Conservation (phyloP, 35 echinoderm and acorn worm genomes). For the Chiridota heheva region DNA sequence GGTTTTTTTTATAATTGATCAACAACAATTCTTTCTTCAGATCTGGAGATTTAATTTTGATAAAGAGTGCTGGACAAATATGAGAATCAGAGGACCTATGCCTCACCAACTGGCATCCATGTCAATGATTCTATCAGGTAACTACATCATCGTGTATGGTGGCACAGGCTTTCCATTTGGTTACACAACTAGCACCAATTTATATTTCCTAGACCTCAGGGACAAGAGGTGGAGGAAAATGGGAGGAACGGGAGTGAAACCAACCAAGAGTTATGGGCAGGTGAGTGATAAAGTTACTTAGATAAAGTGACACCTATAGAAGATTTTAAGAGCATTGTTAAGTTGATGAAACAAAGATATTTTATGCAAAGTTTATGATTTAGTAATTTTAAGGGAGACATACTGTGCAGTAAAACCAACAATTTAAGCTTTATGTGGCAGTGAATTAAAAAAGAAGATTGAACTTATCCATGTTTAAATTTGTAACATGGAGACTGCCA, state of each 20-base stretch:
- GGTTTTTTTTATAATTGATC: too few relatives aligned
- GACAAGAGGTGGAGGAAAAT: constrained; percentile 54
- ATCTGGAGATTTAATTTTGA: constrained; percentile 89
- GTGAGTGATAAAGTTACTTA: too few relatives aligned
- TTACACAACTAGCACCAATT: constrained; percentile 49
- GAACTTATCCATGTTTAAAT: too few relatives aligned
- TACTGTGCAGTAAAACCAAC: not conserved
- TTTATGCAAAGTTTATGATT: too few relatives aligned
- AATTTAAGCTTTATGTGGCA: too few relatives aligned
- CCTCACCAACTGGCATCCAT: constrained; percentile 86
- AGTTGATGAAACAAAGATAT: too few relatives aligned
- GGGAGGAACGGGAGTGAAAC: constrained; percentile 32
- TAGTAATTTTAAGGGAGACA: not conserved
- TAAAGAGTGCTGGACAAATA: constrained; percentile 53
- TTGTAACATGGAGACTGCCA: too few relatives aligned
- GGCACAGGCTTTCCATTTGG: constrained; percentile 96
- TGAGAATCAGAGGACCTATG: constrained; percentile 31
- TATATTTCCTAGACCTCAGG: constrained; percentile 59
- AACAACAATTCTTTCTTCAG: too few relatives aligned
- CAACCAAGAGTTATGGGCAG: constrained; percentile 73
- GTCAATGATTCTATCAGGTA: constrained; percentile 69
- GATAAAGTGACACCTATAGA: too few relatives aligned
- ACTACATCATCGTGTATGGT: constrained; percentile 76
- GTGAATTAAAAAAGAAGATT: too few relatives aligned
- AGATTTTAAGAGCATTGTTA: too few relatives aligned